A percentile compares a stretch with the other conserved stretches of the same genome.
phyloP scores from a whole-genome alignment of 2,888 invertebrate species.

The Dicyrtomina minuta region DNA sequence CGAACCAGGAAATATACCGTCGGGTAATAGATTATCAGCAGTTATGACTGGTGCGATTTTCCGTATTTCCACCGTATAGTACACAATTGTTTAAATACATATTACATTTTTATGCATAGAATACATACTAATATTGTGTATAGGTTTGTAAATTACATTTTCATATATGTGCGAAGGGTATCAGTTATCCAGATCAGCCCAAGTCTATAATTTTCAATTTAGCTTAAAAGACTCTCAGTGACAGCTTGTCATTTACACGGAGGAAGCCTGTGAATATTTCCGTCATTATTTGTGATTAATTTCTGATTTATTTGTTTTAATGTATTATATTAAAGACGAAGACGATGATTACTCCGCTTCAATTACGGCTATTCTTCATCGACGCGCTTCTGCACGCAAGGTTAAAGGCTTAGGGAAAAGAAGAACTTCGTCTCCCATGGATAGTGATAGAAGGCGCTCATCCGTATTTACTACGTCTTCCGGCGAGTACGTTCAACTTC shows the following conservation, averaged over 20 bases:
- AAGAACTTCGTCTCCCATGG: slow-evolving; percentile 65
- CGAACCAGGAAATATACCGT: slow-evolving; percentile 25
- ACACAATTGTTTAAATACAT: too few species aligned
- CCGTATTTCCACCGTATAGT: neutral
- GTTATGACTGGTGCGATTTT: slow-evolving; percentile 25
- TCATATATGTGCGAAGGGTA: too few species aligned
- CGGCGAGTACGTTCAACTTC: slow-evolving; percentile 76
- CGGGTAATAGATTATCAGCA: slow-evolving; percentile 26
- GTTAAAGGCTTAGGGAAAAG: slow-evolving; percentile 67
- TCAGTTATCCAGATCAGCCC: too few species aligned
- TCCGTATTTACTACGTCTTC: slow-evolving; percentile 84
- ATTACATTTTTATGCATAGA: neutral
- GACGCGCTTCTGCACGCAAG: slow-evolving; percentile 70
- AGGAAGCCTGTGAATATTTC: too few species aligned
- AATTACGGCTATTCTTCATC: slow-evolving; percentile 78
- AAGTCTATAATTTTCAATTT: too few species aligned
- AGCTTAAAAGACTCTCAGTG: too few species aligned
- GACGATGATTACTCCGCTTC: slow-evolving; percentile 81
- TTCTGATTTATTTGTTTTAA: neutral
- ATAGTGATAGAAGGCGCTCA: slow-evolving; percentile 59
- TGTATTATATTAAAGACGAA: slow-evolving; percentile 58
- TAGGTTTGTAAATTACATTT: too few species aligned
- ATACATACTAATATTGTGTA: too few species aligned
- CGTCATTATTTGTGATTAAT: too few species aligned
- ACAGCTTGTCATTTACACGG: too few species aligned